Conservation (phyloP, 2,797 vertebrate species). For the Acanthurus tractus region DNA sequence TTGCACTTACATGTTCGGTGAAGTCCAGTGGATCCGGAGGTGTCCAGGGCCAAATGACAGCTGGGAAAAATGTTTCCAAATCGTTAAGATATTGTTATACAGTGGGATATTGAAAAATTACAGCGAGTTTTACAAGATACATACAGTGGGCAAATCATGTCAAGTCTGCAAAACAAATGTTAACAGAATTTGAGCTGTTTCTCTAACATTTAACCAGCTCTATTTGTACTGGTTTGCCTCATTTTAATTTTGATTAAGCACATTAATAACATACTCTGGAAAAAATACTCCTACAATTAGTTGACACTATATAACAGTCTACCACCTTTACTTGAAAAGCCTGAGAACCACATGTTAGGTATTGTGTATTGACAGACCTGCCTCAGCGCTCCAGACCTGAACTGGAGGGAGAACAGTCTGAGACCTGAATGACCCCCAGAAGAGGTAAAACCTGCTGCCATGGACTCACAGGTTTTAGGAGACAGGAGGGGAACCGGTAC, state of each 20-base stretch:
- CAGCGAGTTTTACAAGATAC: no score
- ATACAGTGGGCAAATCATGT: no score
- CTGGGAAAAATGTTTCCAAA: conserved; percentile 20
- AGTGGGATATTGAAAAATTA: no score
- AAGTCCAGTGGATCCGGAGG: conserved; percentile 72
- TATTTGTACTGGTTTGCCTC: no score
- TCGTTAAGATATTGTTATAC: no score
- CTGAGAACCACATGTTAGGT: not conserved
- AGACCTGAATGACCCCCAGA: not conserved
- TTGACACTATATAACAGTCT: no score
- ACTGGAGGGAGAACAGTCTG: not conserved
- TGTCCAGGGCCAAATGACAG: conserved; percentile 18
- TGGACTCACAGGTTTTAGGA: conserved; percentile 69
- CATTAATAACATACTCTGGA: no score
- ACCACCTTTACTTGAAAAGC: not conserved
- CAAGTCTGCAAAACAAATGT: no score
- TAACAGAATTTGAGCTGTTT: no score
- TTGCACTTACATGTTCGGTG: conserved; percentile 77
- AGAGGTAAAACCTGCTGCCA: not conserved
- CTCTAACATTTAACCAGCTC: no score
- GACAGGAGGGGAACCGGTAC: conserved; percentile 74
- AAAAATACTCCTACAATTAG: no score
- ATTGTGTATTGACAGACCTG: not conserved
- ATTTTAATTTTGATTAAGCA: no score
- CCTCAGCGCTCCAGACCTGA: not conserved